Base-by-base conservation (phyloP, 2,888 invertebrate species). In the Ochropleura plecta region DNA sequence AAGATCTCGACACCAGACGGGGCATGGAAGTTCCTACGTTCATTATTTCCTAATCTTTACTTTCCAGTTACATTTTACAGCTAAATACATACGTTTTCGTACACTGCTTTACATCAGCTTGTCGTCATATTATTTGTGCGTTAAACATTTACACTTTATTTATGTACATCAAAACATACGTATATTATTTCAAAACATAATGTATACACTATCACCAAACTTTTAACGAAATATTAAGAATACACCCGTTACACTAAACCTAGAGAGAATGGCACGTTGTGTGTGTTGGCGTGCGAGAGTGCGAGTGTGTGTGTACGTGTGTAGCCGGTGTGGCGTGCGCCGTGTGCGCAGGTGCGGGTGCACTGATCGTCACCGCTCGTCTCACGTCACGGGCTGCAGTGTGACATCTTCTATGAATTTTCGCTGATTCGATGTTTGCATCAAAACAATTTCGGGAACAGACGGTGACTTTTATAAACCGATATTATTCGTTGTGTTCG, bases 81-180 rank as follows among this genome's bases (percentile, higher is more conserved):
- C 96, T 96, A 96, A 94, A 92, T 95, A 95, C 93, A 95, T 94
- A 92, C 91, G 89, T 91, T 92, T 93, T 91, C 93, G 90, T 93
- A 94, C 92, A 92, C 91, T 91, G 93, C 91, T 91, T 93, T 92
- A 93, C 92, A 93, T 92, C 93, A 94, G 93, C 93, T 91, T 92
- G 76, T 89, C 87, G 91, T 93, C 92, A 91, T 94, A 94, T 94
- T 95, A 96, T 95, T 96, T 96, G 96, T 96, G 96, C 96, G 96
- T 96, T 96, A 95, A 95, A 96, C 95, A 95, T 96, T 96, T 96
- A 96, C 94, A 95, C 93, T 92, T 96, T 96, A 96, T 95, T 95
- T 96, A 96, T 96, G 94, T 96, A 96, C 96, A 96, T 92, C 95
- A 95, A 96, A 95, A 95, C 94, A 95, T 95, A 96, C 95, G 92